Percentiles rank a stretch among this genome's conserved stretches.
Conservation (phyloP, 1,140 invertebrate species). For the Macrocentrus cingulum region DNA sequence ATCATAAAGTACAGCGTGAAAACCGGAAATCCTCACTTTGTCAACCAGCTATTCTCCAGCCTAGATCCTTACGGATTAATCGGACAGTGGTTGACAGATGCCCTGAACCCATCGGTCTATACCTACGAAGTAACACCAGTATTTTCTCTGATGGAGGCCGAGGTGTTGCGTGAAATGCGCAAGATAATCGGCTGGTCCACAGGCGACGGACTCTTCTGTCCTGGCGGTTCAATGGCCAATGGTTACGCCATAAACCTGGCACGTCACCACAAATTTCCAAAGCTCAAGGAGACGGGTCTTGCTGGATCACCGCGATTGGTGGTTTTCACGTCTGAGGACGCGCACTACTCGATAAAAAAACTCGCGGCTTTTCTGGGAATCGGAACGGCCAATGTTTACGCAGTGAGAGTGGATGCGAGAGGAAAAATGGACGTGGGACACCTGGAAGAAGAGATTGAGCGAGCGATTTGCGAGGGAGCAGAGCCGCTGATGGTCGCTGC, state of each 20-base stretch:
- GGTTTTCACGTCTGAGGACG: slow-evolving; percentile 84
- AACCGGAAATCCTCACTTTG: slow-evolving; percentile 84
- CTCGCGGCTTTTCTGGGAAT: slow-evolving; percentile 77
- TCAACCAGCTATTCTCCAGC: slow-evolving; percentile 83
- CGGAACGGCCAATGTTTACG: slow-evolving; percentile 76
- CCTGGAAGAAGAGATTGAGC: slow-evolving; percentile 71
- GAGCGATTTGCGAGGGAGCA: slow-evolving; percentile 67
- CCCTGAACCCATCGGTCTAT: slow-evolving; percentile 85
- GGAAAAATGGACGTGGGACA: slow-evolving; percentile 80
- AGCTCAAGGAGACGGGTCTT: slow-evolving; percentile 69
- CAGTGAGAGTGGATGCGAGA: slow-evolving; percentile 68
- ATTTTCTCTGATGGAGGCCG: slow-evolving; percentile 84
- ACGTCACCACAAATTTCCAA: slow-evolving; percentile 63
- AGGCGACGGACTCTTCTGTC: slow-evolving; percentile 88
- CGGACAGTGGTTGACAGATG: slow-evolving; percentile 83
- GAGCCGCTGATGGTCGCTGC: slow-evolving; percentile 87
- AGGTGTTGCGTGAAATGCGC: slow-evolving; percentile 80
- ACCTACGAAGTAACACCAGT: slow-evolving; percentile 91
- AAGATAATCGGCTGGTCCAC: slow-evolving; percentile 82
- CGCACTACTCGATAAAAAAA: slow-evolving; percentile 94
- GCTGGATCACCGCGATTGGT: slow-evolving; percentile 69
- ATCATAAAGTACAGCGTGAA: slow-evolving; percentile 82
- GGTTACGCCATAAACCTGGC: slow-evolving; percentile 93
- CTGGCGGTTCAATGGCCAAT: slow-evolving; percentile 94
- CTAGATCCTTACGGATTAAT: slow-evolving; percentile 84